Evolutionary conservation across 2,113 vertebrate species (phyloP), one percentile per base, ranked within the genome.

Genomic region (Echinops telfairi): DNA sequence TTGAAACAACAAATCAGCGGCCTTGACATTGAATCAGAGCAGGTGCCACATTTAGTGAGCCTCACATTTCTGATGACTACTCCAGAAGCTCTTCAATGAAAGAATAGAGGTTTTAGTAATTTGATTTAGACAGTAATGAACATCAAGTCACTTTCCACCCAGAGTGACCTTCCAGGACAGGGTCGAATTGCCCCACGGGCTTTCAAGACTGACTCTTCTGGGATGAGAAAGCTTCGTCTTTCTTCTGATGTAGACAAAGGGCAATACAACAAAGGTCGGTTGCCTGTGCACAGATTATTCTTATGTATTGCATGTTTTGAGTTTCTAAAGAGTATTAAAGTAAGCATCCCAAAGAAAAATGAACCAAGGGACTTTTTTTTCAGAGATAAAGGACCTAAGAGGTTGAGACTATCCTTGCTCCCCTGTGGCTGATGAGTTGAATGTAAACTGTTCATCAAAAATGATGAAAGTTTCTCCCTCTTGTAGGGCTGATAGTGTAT

Each of bases 21-120:
- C 83, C 93, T 89, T 97, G 97, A 97, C 92, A 97, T 98, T 97
- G 97, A 97, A 96, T 98, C 96, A 96, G 94, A 96, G 82, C 82
- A 91, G 96, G 94, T 97, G 96, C 91, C 66, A 91, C 84, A 93
- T 96, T 96, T 97, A 91, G 93, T 95, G 80, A 96, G 92, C 96
- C 95, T 97, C 88, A 70, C 95, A 93, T 96, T 96, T 81, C 90
- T 95, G 92, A 91, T 94, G 77, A 96, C 90, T 94, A 89, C 88
- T 95, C 95, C 43, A 81, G 43, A 81, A 95, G 47, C 11, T 43
- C 38, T 87, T 0, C 23, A 92, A 90, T 97, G 96, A 97, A 96
- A 93, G 71, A 91, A 68, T 84, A 57, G 94, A 33, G 75, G 36
- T 97, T 97, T 93, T 77, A 83, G 80, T 91, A 79, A 36, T 58